Evolutionary conservation across 2,888 invertebrate species (phyloP), one percentile per base, ranked within the genome.

Genomic region (Villa cingulata): DNA sequence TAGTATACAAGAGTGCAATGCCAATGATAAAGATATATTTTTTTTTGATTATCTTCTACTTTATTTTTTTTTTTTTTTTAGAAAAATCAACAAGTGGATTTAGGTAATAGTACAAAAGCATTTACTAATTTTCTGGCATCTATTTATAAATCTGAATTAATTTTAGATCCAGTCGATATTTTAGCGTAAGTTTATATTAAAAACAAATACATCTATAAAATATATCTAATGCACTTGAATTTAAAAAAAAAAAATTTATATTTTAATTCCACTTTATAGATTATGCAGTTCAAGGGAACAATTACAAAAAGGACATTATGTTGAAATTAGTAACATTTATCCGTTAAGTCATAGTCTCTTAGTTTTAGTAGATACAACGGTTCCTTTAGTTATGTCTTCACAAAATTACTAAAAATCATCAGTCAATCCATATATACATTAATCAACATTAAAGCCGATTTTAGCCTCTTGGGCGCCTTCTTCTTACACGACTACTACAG

Each of bases 361-460:
- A 45, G 66, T 81, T 6, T 66, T 77, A 53, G 74, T 80, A 5
- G 74, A 80, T 55, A 81, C 81, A 1, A 80, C 79, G 2, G 75
- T 75, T 1, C 77, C 76, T 1, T 60, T 77, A 2, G 57, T 64
- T 37, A 58, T 65, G 17, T 65, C 64, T 19, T 60, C 58, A 29
- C 20, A 46, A 18, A 23, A 17, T 14, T 14, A 18, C n/a, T n/a
- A n/a, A n/a, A n/a, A n/a, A n/a, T n/a, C n/a, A n/a, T n/a, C n/a
- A n/a, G n/a, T n/a, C n/a, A n/a, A n/a, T n/a, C n/a, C n/a, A n/a
- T n/a, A n/a, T n/a, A n/a, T n/a, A n/a, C n/a, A n/a, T n/a, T n/a
- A n/a, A n/a, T n/a, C n/a, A n/a, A n/a, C n/a, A n/a, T n/a, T n/a
- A n/a, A n/a, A n/a, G n/a, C n/a, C n/a, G n/a, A n/a, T n/a, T n/a